These are phyloP conservation scores for Rhegmatorhina hoffmannsi DNA, from an alignment of 2,113 vertebrate genomes.

Conservation along the genomic window DNA sequence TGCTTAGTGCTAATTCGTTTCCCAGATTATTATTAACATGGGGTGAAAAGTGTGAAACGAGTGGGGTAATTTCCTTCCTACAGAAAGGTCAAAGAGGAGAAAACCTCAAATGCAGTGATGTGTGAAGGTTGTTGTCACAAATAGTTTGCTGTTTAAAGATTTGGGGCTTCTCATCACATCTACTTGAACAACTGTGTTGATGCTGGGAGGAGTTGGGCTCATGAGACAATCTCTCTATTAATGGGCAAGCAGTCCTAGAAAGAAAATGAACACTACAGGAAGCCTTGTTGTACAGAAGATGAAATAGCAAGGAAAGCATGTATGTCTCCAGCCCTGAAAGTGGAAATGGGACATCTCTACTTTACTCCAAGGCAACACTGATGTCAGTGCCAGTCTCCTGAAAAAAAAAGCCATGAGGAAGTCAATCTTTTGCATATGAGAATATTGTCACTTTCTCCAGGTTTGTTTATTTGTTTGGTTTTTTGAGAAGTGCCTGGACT, in stretches of 20 bases:
- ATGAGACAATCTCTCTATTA: background rate
- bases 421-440: background rate
- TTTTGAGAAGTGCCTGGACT: background rate
- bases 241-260: background rate
- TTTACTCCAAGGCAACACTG: background rate
- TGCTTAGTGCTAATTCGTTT: background rate
- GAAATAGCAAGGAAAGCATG: background rate
- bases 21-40: background rate
- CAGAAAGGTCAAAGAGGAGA: background rate
- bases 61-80: background rate
- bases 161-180: background rate
- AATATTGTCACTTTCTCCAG: background rate
- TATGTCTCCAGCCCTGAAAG: background rate
- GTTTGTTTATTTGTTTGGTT: background rate
- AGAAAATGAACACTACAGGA: background rate
- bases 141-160: background rate
- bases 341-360: background rate
- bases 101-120: background rate
- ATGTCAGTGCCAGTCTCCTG: background rate
- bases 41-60: background rate
- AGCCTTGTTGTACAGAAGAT: background rate
- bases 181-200: background rate
- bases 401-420: fast-evolving
- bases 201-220: background rate
- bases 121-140: background rate